phyloP scores from a whole-genome alignment of 2,888 invertebrate genomes.

The Halictus ligatus region DNA sequence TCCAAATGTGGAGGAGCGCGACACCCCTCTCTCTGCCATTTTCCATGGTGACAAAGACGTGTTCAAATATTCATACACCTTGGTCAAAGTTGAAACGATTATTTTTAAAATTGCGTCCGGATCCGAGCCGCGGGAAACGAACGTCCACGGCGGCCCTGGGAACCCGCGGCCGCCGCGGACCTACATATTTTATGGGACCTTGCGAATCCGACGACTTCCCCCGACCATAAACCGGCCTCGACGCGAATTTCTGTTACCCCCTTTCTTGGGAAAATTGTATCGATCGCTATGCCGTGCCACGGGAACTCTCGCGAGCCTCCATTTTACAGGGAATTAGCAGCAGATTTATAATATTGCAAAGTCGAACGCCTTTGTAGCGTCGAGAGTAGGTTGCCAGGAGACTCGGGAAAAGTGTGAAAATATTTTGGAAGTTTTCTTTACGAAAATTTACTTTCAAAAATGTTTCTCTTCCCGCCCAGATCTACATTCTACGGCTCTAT shows the following conservation, averaged over 20 bases:
- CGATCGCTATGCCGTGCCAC: background rate
- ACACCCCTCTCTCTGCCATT: background rate
- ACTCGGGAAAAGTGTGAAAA: no score
- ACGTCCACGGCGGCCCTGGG: background rate
- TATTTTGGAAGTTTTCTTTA: no score
- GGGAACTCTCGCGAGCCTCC: background rate
- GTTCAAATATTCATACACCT: background rate
- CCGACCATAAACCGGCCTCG: background rate
- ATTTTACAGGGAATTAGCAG: background rate
- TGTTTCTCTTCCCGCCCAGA: no score
- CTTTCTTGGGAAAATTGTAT: background rate
- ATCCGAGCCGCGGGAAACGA: background rate
- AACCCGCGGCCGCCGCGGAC: background rate
- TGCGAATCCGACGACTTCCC: background rate
- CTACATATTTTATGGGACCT: constrained; percentile 6
- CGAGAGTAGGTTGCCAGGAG: no score
- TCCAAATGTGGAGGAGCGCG: background rate
- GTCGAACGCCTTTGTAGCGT: no score
- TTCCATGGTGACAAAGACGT: background rate
- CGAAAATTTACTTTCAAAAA: no score
- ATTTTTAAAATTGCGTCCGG: background rate
- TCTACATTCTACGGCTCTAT: no score
- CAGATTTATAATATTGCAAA: background rate
- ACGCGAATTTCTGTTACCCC: background rate
- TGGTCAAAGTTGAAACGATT: background rate